A percentile compares a stretch with the other conserved stretches of the same genome.
Evolutionary conservation across 2,113 vertebrate genomes (phyloP).

Genomic region (Xenus cinereus): DNA sequence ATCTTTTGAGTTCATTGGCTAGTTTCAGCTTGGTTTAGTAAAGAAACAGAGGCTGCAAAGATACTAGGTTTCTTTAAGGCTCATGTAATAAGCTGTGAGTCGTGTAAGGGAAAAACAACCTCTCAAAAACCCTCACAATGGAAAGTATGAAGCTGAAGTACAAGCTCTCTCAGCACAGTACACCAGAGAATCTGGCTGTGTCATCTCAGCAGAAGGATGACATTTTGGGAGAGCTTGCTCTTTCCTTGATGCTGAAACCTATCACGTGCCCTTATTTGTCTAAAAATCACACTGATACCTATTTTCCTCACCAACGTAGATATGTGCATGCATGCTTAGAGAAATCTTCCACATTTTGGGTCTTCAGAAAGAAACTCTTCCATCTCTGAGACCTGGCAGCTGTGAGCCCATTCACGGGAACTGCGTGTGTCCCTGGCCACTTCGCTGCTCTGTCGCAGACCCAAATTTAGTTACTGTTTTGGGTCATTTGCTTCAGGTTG

Average conservation of each 20-base stretch:
- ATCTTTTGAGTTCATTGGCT: background rate
- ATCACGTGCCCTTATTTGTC: background rate
- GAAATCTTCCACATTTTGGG: background rate
- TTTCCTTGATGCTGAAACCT: background rate
- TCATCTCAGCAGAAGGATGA: background rate
- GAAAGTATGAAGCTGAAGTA: background rate
- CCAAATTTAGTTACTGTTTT: background rate
- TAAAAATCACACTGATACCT: background rate
- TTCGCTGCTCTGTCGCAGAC: background rate
- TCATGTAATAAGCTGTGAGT: background rate
- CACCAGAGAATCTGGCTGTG: background rate
- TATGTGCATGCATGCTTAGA: background rate
- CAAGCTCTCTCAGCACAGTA: background rate
- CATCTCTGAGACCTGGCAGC: background rate
- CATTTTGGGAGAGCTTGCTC: background rate
- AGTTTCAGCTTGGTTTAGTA: background rate
- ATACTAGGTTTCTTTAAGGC: background rate
- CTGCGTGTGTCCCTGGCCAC: background rate
- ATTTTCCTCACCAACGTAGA: background rate
- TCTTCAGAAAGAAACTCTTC: background rate
- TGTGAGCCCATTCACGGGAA: fast-evolving
- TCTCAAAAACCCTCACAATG: background rate
- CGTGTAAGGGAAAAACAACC: background rate
- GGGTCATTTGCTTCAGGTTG: background rate
- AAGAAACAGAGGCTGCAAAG: background rate